Evolutionary conservation across 1,140 invertebrate species (phyloP), one percentile per base, ranked within the genome.

Genomic region (Pseudachorutes palmiensis): DNA sequence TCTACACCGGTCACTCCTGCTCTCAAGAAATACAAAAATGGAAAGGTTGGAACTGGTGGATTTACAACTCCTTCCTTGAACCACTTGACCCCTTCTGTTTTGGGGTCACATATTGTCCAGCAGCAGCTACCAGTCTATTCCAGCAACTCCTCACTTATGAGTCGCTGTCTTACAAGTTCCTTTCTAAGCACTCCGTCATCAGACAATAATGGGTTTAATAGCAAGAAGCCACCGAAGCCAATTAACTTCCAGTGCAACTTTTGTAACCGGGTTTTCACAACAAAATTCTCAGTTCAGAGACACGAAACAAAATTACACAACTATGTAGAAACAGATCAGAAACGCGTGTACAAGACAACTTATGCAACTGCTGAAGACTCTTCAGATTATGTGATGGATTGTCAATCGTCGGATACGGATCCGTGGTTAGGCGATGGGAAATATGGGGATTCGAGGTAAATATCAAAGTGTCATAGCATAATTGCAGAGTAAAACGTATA

Each of bases 241-340:
- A 55, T 55, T 5, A 55, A 55, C 24, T 55, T 55, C 24, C 51
- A 55, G 51, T 55, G 51, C 24, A 55, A 55, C 51, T 55, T 55
- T 26, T 55, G 51, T 24, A 55, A 26, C 24, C 51, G 51, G 12
- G 51, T 55, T 26, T 55, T 55, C 24, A 55, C 51, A 16, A 55
- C 51, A 5, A 55, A 55, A 22, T 55, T 55, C 24, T 55, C 51
- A 16, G 51, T 55, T 5, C 51, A 55, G 51, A 9, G 51, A 14
- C 51, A 55, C 24, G 51, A 55, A 55, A 22, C 51, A 5, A 55
- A 55, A 55, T 24, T 55, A 12, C 51, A 55, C 24, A 55, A 55
- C 24, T 55, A 55, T 24, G 24, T 24, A 55, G 51, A 55, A 22
- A 19, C 51, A 5, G 51, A 55, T 26, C 12, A 24, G 9, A 55